phyloP scores from a whole-genome alignment of 2,888 invertebrate genomes.

The Actias luna region DNA sequence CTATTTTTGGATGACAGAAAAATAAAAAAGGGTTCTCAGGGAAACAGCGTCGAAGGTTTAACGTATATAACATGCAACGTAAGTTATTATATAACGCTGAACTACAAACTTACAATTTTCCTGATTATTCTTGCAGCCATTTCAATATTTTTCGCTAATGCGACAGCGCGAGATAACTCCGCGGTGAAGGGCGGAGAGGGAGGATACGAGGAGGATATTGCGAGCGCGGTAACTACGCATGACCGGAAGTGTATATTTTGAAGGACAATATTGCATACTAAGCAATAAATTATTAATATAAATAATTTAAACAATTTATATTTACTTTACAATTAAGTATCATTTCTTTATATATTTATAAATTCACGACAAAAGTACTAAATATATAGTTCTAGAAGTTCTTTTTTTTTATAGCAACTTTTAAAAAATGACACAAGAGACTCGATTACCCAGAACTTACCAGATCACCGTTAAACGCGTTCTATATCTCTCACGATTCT shows the following conservation, averaged over 20 bases:
- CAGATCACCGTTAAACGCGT: too few relatives aligned
- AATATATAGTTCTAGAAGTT: too few relatives aligned
- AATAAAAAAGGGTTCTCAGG: constrained; percentile 40
- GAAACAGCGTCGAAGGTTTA: constrained; percentile 41
- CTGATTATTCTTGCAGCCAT: constrained; percentile 81
- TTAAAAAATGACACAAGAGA: too few relatives aligned
- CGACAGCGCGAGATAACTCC: constrained; percentile 62
- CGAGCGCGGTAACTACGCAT: constrained; percentile 70
- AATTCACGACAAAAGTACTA: too few relatives aligned
- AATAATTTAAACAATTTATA: background rate
- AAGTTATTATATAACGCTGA: constrained; percentile 51
- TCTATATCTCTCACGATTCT: too few relatives aligned
- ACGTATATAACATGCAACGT: constrained; percentile 53
- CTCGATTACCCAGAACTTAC: too few relatives aligned
- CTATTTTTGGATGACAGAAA: constrained; percentile 75
- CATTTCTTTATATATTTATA: too few relatives aligned
- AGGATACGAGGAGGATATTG: constrained; percentile 37
- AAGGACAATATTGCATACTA: constrained; percentile 34
- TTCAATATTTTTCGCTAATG: constrained; percentile 67
- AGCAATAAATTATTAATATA: background rate
- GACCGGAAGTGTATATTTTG: constrained; percentile 66
- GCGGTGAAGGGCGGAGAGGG: constrained; percentile 63
- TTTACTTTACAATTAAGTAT: too few relatives aligned
- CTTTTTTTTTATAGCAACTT: too few relatives aligned
- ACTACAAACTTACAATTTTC: constrained; percentile 78